Base-by-base conservation (phyloP, 2,888 invertebrate genomes). In the Byasa hedistus region DNA sequence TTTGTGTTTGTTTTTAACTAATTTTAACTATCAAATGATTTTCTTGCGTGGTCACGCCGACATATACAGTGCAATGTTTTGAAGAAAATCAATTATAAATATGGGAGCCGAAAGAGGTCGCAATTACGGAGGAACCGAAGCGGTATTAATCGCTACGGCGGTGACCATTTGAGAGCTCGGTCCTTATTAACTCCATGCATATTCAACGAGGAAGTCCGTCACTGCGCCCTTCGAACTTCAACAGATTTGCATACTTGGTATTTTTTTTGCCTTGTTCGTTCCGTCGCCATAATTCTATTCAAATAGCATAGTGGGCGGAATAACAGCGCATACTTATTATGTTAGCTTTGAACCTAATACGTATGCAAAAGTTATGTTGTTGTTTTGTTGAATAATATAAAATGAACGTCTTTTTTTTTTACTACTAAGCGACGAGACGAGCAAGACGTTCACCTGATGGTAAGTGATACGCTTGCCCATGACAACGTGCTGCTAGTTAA, bases 151-250 rank as follows among this genome's bases (percentile, higher is more conserved):
- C 44, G 27, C 55, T 27, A n/a, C n/a, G n/a, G n/a, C 21, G 57
- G 61, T 24, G 39, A 59, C n/a, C 66, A 66, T 57, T 62, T 54
- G 22, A 60, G 44, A 44, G 22, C n/a, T 39, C 61, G 24, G 32
- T 10, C 32, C 56, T 56, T 23, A 60, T 64, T 57, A 62, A 54
- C 52, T 23, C 36, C 36, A 67, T 63, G 63, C 62, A 67, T 63
- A 67, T 67, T 62, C 59, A 67, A 56, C 36, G 59, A 27, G 66
- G 62, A 67, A 59, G 63, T 63, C 59, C 63, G 59, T 67, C 59
- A 63, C 10, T 21, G 44, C 48, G 59, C 66, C 66, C 66, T 67
- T 67, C 59, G 48, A 39, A 23, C 54, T 58, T 57, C 63, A n/a
- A 36, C 24, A 32, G 56, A 66, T 66, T 66, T 66, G 44, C 62